Evolutionary conservation across 2,888 invertebrate genomes (phyloP).

Genomic region (Drosophila paracracens): DNA sequence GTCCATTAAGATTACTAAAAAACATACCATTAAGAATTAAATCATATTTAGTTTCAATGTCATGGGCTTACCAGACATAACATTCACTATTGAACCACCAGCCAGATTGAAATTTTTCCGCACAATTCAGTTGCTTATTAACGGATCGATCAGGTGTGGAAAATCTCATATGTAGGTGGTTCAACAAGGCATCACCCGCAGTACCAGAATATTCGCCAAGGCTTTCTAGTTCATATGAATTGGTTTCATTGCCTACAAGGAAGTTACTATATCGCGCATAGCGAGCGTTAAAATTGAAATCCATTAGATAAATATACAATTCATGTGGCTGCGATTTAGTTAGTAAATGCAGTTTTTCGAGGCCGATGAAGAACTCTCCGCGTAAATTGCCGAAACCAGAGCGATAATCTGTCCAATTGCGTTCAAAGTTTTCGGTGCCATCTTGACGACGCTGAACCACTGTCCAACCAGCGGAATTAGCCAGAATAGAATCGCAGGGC

Average conservation of each 20-base stretch:
- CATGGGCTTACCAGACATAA: neutral
- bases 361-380: constrained; percentile 89
- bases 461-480: constrained; percentile 87
- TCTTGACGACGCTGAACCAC: constrained; percentile 88
- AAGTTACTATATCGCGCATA: constrained; percentile 88
- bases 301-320: constrained; percentile 87
- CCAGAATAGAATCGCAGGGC: neutral
- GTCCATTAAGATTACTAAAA: neutral
- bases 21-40: neutral
- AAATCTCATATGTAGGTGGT: constrained; percentile 88
- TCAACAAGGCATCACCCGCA: constrained; percentile 87
- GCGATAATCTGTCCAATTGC: constrained; percentile 88
- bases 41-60: neutral
- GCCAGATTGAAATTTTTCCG: constrained; percentile 88
- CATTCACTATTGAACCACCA: neutral
- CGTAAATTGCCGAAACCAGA: constrained; percentile 89
- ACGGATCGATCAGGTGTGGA: constrained; percentile 87
- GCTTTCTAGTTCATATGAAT: constrained; percentile 88
- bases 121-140: constrained; percentile 87
- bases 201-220: constrained; percentile 87
- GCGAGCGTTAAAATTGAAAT: constrained; percentile 85
- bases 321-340: constrained; percentile 84
- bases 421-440: constrained; percentile 88
- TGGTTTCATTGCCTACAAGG: constrained; percentile 88
- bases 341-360: constrained; percentile 87